Evolutionary conservation across 2,113 vertebrate species (phyloP), one percentile per base, ranked within the genome.

Genomic region (Columbina picui): DNA sequence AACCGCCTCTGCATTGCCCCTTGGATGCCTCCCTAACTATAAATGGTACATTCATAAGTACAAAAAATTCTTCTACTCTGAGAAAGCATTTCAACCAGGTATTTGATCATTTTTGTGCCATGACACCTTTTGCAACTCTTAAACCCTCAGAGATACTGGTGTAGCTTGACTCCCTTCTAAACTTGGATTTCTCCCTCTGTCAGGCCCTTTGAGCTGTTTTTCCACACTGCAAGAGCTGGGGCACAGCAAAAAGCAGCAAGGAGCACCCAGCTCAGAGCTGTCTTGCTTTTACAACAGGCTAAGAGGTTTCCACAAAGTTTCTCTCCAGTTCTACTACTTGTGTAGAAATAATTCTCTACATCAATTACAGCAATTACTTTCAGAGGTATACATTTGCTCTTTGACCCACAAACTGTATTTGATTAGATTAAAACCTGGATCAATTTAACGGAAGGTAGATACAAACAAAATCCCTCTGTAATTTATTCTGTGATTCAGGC

Each of bases 381-480:
- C 81, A 80, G 67, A 91, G 38, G 17, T 41, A 59, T 30, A 83
- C 20, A 50, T 82, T 89, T 87, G 38, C 41, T 87, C 14, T 73
- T 77, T 94, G 75, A 91, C 74, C 70, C 67, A 32, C 45, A 57
- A 2, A 1, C 32, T 83, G 25, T 60, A 80, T 87, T 79, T 87
- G 84, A 90, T 83, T 55, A 82, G 61, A 85, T 93, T 85, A 85
- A 87, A 95, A 79, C 29, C 38, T 38, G 34, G 60, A 93, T 93
- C 78, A 85, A 69, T 85, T 85, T 85, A 67, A 88, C 70, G 47
- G 47, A 41, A 94, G 38, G 74, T 1, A 3, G 41, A 79, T 70
- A 45, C 57, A 96, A 96, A 93, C 50, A 71, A 59, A 83, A 34
- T 8, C 30, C 22, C 59, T 49, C 19, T 55, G 75, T 43, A 49